These are phyloP conservation scores for Pristionchus arcanus DNA, from an alignment of 2,888 invertebrate genomes.

Conservation along the genomic window DNA sequence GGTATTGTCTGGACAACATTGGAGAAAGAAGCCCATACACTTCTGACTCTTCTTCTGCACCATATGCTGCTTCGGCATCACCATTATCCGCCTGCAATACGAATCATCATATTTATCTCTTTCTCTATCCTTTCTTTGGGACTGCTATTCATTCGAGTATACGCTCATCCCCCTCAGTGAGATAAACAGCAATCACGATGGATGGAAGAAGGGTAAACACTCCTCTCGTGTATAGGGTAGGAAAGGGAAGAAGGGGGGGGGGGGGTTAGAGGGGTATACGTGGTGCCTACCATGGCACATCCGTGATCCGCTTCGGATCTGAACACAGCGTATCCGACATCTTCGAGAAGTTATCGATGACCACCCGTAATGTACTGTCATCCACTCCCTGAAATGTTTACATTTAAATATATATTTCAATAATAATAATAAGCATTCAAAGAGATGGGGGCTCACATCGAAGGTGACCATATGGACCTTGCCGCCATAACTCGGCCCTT, in stretches of 20 bases:
- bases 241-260: neutral
- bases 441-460: neutral
- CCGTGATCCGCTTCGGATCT: slow-evolving; percentile 93
- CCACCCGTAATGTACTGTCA: slow-evolving; percentile 89
- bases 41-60: slow-evolving; percentile 79
- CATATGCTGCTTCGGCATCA: slow-evolving; percentile 79
- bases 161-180: neutral
- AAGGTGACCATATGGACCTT: slow-evolving; percentile 53
- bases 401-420: neutral
- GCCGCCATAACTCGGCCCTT: slow-evolving; percentile 34
- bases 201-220: slow-evolving; percentile 24
- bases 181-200: slow-evolving; percentile 40
- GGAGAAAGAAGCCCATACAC: slow-evolving; percentile 85
- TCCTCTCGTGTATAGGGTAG: slow-evolving; percentile 18
- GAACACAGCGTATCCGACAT: slow-evolving; percentile 90
- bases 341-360: slow-evolving; percentile 91
- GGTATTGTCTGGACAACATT: slow-evolving; percentile 95
- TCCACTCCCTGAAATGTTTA: slow-evolving; percentile 52
- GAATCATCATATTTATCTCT: neutral
- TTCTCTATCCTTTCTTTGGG: neutral
- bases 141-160: slow-evolving; percentile 6
- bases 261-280: neutral
- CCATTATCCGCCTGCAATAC: slow-evolving; percentile 78
- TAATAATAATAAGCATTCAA: neutral
- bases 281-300: slow-evolving; percentile 89